These are phyloP conservation scores for Heterotis niloticus DNA, from an alignment of 2,113 vertebrate species.

Conservation along the genomic window DNA sequence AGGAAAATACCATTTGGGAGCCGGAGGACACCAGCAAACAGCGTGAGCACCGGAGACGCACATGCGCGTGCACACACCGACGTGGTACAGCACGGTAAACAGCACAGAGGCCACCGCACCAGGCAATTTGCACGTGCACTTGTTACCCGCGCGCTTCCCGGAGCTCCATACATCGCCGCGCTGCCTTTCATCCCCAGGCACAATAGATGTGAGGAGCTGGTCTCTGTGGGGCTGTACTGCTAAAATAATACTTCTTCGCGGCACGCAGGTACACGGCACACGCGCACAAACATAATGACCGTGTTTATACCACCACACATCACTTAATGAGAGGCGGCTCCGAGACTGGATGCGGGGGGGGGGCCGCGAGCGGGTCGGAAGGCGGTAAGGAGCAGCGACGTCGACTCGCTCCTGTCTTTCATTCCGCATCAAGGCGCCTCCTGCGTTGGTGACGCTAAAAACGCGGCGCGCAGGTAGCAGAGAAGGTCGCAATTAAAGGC, in stretches of 20 bases:
- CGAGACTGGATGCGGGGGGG: constrained; percentile 42
- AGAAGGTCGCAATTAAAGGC: constrained; percentile 69
- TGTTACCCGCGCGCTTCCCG: constrained; percentile 67
- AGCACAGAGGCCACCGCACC: constrained; percentile 66
- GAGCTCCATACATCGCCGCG: constrained; percentile 64
- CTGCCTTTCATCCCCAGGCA: constrained; percentile 63
- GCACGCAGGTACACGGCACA: constrained; percentile 45
- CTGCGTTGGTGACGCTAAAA: constrained; percentile 58
- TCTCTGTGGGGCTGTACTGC: constrained; percentile 71
- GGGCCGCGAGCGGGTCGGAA: background rate
- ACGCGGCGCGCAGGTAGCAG: constrained; percentile 50
- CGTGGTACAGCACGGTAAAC: constrained; percentile 56
- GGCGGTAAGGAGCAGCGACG: constrained; percentile 57
- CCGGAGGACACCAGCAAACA: too few species aligned
- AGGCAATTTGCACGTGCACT: constrained; percentile 54
- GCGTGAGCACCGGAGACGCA: too few species aligned
- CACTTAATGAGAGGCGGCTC: constrained; percentile 49
- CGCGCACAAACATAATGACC: constrained; percentile 47
- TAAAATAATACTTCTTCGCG: constrained; percentile 61
- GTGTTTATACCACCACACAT: constrained; percentile 39
- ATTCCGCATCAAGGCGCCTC: constrained; percentile 65
- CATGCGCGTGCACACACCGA: constrained; percentile 27
- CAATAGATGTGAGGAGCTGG: constrained; percentile 64
- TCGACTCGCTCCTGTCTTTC: constrained; percentile 69
- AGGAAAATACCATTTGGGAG: constrained; percentile 28